Evolutionary conservation across 1,140 invertebrate species (phyloP), one percentile per base, ranked within the genome.

Genomic region (Mercenaria mercenaria): DNA sequence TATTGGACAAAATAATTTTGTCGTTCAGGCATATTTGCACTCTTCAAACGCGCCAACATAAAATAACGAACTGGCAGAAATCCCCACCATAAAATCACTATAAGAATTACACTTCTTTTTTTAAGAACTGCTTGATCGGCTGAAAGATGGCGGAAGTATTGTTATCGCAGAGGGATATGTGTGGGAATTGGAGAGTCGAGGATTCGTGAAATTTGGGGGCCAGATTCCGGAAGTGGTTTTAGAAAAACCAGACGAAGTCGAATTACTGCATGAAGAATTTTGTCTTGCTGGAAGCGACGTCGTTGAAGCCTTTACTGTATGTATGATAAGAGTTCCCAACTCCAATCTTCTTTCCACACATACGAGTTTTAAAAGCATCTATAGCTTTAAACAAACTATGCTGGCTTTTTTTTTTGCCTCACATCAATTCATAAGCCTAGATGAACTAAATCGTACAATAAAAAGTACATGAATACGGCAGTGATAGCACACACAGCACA

Each of bases 201-300:
- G 94, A 6, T 93, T 83, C 61, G 59, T 94, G 10, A 90, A 92
- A 82, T 84, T 92, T 23, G 94, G 94, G 6, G 67, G 74, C 47
- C 90, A 85, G 52, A 89, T 92, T 52, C 94, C 94, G 37, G 93
- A 94, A 91, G 92, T 94, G 10, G 94, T 94, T 3, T 76, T 94
- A 20, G 90, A 94, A 34, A 79, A 92, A 43, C 93, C 94, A 26
- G 76, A 93, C 2, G 23, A 82, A 59, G 92, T 94, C 6, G 69
- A 59, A 39, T 29, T 76, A 26, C 90, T 94, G 32, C 91, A 93
- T 80, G 91, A 93, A 64, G 92, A 94, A 85, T 94, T 92, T 83
- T 92, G 92, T 18, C 92, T 93, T 82, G 94, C 94, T 26, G 94
- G 94, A 88, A 93, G 92, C 88, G 94, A 94, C 69, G 92, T 94